Base-by-base conservation (phyloP, 2,888 invertebrate genomes). In the Portevinia maculata region DNA sequence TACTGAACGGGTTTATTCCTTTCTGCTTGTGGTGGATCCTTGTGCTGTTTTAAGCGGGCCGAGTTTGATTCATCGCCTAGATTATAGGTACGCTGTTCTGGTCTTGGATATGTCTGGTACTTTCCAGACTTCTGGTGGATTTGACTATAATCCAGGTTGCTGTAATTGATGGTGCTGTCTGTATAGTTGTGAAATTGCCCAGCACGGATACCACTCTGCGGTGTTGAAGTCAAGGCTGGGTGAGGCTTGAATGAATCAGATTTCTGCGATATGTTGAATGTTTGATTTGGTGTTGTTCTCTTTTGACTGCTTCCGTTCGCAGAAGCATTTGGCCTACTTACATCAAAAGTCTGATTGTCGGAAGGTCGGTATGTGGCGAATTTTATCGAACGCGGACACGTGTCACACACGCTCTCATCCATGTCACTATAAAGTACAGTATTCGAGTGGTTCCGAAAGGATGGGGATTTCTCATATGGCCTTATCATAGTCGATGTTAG, bases 151-250 rank as follows among this genome's bases (percentile, higher is more conserved):
- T 83, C 84, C 4, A 1, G 1, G 1, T 65, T 71, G 11, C 75
- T 73, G 24, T 76, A 81, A 9, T 79, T 52, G 11, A 85, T 53
- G 1, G 50, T 53, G 46, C 85, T 84, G 30, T 86, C 86, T 11
- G 85, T 85, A 32, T 78, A 86, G 28, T 85, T 86, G 1, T 85
- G 83, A 50, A 73, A 85, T 15, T 67, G 52, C 1, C 84, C 69
- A 1, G 28, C 44, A 19, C 44, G 19, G 0, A n/a, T 8, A 0
- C 34, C 44, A 13, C 50, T 34, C 34, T 64, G 39, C 13, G 84
- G 85, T 7, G 84, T 81, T 17, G 84, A 76, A 1, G 71, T 24
- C 83, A 85, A 84, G 46, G 70, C 83, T 57, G 86, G 84, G 84
- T 85, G 78, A 37, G 76, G 74, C 44, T 28, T 0, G 37, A 73